These are phyloP conservation scores for Danaus plexippus DNA, from an alignment of 1,140 invertebrate species.

Conservation along the genomic window DNA sequence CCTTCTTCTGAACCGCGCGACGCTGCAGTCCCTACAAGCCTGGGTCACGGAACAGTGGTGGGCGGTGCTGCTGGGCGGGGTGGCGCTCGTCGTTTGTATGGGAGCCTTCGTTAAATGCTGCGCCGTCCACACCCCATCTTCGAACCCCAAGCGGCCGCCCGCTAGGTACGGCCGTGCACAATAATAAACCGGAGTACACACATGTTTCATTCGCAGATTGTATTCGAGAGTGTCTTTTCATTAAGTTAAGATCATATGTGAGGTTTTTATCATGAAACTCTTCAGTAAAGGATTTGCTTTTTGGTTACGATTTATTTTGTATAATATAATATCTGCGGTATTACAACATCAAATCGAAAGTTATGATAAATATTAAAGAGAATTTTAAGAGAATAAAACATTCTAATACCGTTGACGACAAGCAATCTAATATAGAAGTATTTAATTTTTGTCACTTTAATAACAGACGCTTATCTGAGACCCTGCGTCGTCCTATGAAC, in stretches of 20 bases:
- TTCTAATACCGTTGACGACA: not conserved
- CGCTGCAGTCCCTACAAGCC: conserved; percentile 86
- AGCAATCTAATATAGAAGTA: not conserved
- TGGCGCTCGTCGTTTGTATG: conserved; percentile 95
- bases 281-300: too few relatives aligned
- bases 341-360: too few relatives aligned
- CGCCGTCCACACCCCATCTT: conserved; percentile 98
- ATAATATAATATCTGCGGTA: too few relatives aligned
- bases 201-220: too few relatives aligned
- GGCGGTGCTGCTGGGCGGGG: conserved; percentile 92
- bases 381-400: too few relatives aligned
- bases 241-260: too few relatives aligned
- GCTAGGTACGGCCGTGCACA: conserved; percentile 65
- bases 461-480: conserved; percentile 86
- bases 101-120: conserved; percentile 99
- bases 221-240: too few relatives aligned
- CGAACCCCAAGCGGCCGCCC: conserved; percentile 93
- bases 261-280: too few relatives aligned
- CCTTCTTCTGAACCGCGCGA: conserved; percentile 93
- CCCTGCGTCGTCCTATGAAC: conserved; percentile 89
- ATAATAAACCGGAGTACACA: too few relatives aligned
- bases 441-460: too few relatives aligned
- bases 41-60: conserved; percentile 98
- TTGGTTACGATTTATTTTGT: too few relatives aligned
- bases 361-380: too few relatives aligned